These are phyloP conservation scores for Sebastes aleutianus DNA, from an alignment of 2,797 vertebrate species.

Conservation along the genomic window DNA sequence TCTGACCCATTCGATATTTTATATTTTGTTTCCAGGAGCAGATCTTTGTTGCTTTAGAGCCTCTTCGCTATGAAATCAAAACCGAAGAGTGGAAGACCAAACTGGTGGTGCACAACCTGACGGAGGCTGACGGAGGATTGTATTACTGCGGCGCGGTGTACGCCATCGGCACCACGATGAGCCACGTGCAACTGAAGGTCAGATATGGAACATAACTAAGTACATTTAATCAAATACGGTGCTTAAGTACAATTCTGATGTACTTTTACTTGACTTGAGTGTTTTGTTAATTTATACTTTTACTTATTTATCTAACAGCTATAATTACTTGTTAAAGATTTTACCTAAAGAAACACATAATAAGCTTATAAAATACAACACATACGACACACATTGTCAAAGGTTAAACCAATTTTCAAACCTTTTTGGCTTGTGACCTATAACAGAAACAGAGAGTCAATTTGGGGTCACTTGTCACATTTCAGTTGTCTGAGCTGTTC, in stretches of 20 bases:
- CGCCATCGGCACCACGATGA: conserved; percentile 60
- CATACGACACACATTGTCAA: too few species aligned
- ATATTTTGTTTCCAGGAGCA: conserved; percentile 63
- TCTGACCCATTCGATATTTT: background rate
- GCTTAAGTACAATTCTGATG: background rate
- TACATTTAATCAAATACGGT: background rate
- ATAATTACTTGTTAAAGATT: too few species aligned
- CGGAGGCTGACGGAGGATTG: conserved; percentile 73
- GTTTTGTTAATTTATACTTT: too few species aligned
- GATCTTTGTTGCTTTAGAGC: conserved; percentile 64
- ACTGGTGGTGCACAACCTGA: conserved; percentile 80
- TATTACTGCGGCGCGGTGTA: conserved; percentile 87
- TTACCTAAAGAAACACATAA: too few species aligned
- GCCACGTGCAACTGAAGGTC: conserved; percentile 78
- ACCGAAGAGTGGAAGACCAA: conserved; percentile 36
- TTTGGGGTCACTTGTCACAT: too few species aligned
- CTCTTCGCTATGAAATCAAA: conserved; percentile 72
- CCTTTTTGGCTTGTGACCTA: too few species aligned
- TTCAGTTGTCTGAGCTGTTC: too few species aligned
- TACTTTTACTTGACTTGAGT: too few species aligned
- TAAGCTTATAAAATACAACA: too few species aligned
- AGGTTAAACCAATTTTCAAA: too few species aligned
- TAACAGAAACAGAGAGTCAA: too few species aligned
- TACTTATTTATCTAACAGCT: too few species aligned
- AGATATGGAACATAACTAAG: background rate